phyloP scores from a whole-genome alignment of 37 sponge, comb jelly and placozoan species.

The Chondrilla cf. caribensis region DNA sequence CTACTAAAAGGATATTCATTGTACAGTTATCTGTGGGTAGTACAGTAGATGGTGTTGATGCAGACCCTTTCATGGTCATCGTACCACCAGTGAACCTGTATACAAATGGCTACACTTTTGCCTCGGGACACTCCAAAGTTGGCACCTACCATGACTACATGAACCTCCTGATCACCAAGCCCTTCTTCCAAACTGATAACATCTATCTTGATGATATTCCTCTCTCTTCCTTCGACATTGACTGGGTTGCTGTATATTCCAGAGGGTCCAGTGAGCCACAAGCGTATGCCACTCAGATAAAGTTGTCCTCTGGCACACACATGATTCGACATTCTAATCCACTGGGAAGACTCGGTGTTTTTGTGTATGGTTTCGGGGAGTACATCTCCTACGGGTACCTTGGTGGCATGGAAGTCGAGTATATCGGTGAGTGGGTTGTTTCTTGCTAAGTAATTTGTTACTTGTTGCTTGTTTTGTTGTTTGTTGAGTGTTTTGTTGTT shows the following conservation, averaged over 20 bases:
- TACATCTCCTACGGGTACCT: constrained; percentile 33
- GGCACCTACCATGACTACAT: not conserved
- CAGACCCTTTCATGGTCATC: constrained; percentile 48
- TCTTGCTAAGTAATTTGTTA: no score
- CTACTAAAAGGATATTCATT: constrained; percentile 28
- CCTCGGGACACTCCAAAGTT: not conserved
- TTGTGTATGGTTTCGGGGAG: constrained; percentile 35
- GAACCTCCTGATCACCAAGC: constrained; percentile 7
- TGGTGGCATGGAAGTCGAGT: constrained; percentile 29
- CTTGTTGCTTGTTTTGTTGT: no score
- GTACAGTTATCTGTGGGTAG: constrained; percentile 37
- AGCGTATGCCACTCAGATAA: constrained; percentile 23
- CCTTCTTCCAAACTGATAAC: not conserved
- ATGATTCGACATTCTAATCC: constrained; percentile 14
- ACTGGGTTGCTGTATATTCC: constrained; percentile 31
- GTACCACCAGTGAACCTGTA: constrained; percentile 45
- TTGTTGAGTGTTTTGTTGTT: no score
- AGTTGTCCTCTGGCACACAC: constrained; percentile 11
- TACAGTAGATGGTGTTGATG: constrained; percentile 24
- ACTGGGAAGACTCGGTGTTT: not conserved
- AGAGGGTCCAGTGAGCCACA: not conserved
- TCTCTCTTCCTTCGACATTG: not conserved
- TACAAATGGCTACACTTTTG: constrained; percentile 14
- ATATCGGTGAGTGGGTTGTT: not conserved
- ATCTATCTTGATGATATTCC: constrained; percentile 2